Evolutionary conservation across 2,113 vertebrate genomes (phyloP).

Genomic region (Daboia siamensis): DNA sequence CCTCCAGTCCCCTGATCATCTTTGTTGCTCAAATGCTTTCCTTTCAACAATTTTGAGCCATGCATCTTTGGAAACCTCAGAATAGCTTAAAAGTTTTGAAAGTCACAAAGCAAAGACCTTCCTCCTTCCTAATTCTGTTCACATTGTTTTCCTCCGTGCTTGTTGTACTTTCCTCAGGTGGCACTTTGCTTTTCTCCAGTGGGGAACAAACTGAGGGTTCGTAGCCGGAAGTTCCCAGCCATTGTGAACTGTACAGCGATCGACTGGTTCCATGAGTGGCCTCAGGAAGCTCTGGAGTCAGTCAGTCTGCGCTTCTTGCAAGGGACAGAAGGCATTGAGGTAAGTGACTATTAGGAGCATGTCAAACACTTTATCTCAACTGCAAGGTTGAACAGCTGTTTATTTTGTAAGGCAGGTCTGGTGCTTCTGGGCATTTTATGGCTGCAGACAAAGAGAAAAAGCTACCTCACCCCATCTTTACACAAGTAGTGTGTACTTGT

Average conservation of each 20-base stretch:
- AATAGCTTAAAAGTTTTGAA: neutral
- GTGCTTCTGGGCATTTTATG: neutral
- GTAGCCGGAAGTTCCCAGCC: conserved; percentile 88
- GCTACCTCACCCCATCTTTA: neutral
- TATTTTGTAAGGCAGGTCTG: neutral
- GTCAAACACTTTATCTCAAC: neutral
- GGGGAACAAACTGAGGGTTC: conserved; percentile 78
- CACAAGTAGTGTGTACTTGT: neutral
- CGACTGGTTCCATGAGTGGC: conserved; percentile 95
- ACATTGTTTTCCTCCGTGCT: neutral
- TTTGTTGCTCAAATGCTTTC: neutral
- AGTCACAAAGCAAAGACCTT: neutral
- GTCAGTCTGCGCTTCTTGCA: conserved; percentile 88
- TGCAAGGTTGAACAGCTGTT: neutral
- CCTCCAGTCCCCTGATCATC: no score
- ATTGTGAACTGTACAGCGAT: conserved; percentile 83
- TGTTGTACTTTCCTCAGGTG: conserved; percentile 67
- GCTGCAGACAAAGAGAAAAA: neutral
- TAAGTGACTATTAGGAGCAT: conserved; percentile 58
- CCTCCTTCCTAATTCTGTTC: neutral
- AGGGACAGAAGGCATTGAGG: conserved; percentile 79
- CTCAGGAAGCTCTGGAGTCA: conserved; percentile 84
- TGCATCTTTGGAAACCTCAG: neutral
- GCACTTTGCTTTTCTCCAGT: conserved; percentile 90
- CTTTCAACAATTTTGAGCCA: neutral